Percentiles rank a stretch among this genome's conserved stretches.
These are phyloP conservation scores for Neoniphon sammara DNA, from an alignment of 2,797 vertebrate species.

Conservation along the genomic window DNA sequence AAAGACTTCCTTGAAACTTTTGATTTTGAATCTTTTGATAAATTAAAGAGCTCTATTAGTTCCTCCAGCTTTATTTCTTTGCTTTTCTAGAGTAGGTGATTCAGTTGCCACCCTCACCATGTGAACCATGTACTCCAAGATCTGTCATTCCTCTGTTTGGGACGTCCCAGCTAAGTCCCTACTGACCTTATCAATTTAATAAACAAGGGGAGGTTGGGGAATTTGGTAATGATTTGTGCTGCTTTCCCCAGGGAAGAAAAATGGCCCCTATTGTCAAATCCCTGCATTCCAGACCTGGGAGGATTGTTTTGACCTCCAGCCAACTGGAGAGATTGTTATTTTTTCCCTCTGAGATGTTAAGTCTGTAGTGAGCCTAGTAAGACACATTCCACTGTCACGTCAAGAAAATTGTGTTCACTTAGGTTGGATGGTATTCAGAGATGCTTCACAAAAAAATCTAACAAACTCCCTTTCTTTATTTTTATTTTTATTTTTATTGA, in stretches of 20 bases:
- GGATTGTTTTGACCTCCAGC: constrained; percentile 59
- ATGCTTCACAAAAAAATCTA: neutral
- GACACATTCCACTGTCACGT: constrained; percentile 30
- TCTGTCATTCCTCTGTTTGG: neutral
- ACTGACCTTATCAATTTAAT: constrained; percentile 3
- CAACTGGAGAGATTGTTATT: constrained; percentile 73
- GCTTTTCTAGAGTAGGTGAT: neutral
- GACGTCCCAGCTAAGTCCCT: neutral
- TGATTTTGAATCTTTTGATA: neutral
- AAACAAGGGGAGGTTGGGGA: constrained; percentile 8
- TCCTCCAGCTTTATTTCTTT: neutral
- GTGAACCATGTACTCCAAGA: constrained; percentile 65
- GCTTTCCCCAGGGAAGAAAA: constrained; percentile 4
- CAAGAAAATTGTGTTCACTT: neutral
- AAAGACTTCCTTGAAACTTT: neutral
- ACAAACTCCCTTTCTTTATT: neutral
- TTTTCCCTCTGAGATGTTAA: constrained; percentile 30
- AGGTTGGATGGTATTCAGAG: neutral
- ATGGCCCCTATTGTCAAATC: constrained; percentile 34
- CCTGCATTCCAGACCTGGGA: constrained; percentile 71
- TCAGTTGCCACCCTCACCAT: constrained; percentile 55
- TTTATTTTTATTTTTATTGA: constrained; percentile 73
- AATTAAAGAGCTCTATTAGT: neutral
- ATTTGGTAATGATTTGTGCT: constrained; percentile 21
- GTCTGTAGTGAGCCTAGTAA: neutral